Base-by-base conservation (phyloP, 2,113 vertebrate species). In the Tylochromis polylepis region DNA sequence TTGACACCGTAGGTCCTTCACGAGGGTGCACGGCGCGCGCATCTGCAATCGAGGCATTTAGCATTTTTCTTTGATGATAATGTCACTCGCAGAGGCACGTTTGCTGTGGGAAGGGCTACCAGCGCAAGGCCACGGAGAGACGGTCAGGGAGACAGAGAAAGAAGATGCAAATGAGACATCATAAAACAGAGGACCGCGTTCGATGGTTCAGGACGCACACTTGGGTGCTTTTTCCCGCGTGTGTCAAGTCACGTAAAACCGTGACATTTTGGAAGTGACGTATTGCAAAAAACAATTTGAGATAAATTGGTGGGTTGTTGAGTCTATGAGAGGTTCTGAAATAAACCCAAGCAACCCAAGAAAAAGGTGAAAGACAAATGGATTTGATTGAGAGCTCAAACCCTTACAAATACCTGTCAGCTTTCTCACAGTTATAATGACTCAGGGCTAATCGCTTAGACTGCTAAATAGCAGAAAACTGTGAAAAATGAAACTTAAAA, bases 11-110 rank as follows among this genome's bases (percentile, higher is more conserved):
- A 85, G 83, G 89, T 92, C 85, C 85, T 94, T 89, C 81, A 65
- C 4, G 43, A 81, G 83, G 80, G n/a, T 87, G 87, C 82, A 90
- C 83, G 43, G 53, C 5, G 24, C 38, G 56, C 57, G 88, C 90
- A 92, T 93, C 82, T 83, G 87, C 88, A 93, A 95, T 93, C 84
- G 20, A 88, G 88, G 53, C 72, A 49, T 91, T 92, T 93, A 90
- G 86, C 89, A 88, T 90, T 92, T 88, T 65, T 53, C 82, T 89
- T 85, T 87, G 82, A 94, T 80, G 87, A 84, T 87, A 55, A 85
- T 36, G 27, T 43, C 81, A 49, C 67, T 55, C 3, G 38, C 16
- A 81, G 81, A 81, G 53, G 57, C 58, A 11, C 83, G 27, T 78
- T 92, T 86, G 90, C 49, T 88, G 56, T 58, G 62, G 79, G 62